Conservation (phyloP, 1,140 invertebrate genomes). For the Drosophila simulans region DNA sequence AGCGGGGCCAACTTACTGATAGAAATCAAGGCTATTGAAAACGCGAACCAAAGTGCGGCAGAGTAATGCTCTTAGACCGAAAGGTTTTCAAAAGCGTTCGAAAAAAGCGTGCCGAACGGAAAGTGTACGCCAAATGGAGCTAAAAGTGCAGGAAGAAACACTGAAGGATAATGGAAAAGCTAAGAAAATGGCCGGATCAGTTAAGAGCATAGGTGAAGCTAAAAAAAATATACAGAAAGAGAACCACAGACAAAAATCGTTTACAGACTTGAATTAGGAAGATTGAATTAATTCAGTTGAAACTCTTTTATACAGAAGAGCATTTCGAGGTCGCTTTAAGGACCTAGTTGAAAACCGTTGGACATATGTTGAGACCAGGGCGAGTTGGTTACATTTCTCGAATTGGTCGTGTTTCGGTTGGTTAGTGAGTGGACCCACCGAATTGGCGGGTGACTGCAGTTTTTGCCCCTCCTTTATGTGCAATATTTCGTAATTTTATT, state of each 20-base stretch:
- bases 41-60: conserved; percentile 7
- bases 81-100: conserved; percentile 25
- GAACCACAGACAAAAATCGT: background rate
- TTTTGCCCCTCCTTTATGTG: conserved; percentile 24
- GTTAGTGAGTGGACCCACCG: conserved; percentile 11
- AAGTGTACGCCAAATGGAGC: background rate
- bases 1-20: background rate
- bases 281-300: too few relatives aligned
- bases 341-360: conserved; percentile 3
- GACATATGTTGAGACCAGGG: conserved; percentile 19
- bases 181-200: background rate
- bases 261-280: too few relatives aligned
- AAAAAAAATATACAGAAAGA: too few relatives aligned
- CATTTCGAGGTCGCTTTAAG: background rate
- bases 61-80: conserved; percentile 23
- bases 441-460: conserved; percentile 3
- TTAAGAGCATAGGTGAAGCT: background rate
- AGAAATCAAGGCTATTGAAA: conserved; percentile 11
- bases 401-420: conserved; percentile 49
- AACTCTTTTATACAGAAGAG: too few relatives aligned
- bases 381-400: conserved; percentile 53
- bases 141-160: conserved; percentile 1
- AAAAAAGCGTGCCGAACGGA: background rate
- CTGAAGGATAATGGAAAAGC: background rate
- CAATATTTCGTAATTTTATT: conserved; percentile 61